phyloP scores from a whole-genome alignment of 2,113 vertebrate genomes.

The Numida meleagris region DNA sequence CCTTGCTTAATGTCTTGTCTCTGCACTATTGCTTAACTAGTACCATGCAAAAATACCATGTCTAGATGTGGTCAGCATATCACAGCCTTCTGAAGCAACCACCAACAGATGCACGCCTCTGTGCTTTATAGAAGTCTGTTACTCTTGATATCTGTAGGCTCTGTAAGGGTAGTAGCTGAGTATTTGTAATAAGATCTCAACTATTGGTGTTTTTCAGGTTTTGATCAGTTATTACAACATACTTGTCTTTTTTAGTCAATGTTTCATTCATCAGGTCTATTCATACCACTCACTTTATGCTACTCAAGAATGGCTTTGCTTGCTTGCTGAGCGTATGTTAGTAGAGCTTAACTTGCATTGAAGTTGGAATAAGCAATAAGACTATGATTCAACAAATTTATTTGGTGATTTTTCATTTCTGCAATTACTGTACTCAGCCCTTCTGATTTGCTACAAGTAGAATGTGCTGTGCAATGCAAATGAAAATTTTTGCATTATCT shows the following conservation, averaged over 20 bases:
- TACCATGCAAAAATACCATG: not conserved
- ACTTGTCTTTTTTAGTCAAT: not conserved
- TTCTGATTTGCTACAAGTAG: not conserved
- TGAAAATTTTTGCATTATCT: not conserved
- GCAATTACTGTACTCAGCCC: not conserved
- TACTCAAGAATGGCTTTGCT: not conserved
- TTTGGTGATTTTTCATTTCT: constrained; percentile 58
- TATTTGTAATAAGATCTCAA: not conserved
- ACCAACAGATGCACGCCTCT: not conserved
- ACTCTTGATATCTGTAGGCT: not conserved
- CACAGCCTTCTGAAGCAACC: not conserved
- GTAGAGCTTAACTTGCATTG: not conserved
- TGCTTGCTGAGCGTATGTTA: not conserved
- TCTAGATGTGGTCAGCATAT: not conserved
- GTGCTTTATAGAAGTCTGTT: not conserved
- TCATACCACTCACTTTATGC: not conserved
- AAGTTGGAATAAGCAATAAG: not conserved
- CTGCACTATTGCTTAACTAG: constrained; percentile 17
- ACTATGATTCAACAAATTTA: not conserved
- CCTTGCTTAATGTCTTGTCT: not conserved
- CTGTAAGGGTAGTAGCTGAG: not conserved
- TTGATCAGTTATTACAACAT: not conserved
- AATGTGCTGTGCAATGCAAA: not conserved
- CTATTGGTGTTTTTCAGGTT: not conserved
- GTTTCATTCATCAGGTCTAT: not conserved